Evolutionary conservation across 2,113 vertebrate species (phyloP), one percentile per base, ranked within the genome.

Genomic region (Geococcyx californianus): DNA sequence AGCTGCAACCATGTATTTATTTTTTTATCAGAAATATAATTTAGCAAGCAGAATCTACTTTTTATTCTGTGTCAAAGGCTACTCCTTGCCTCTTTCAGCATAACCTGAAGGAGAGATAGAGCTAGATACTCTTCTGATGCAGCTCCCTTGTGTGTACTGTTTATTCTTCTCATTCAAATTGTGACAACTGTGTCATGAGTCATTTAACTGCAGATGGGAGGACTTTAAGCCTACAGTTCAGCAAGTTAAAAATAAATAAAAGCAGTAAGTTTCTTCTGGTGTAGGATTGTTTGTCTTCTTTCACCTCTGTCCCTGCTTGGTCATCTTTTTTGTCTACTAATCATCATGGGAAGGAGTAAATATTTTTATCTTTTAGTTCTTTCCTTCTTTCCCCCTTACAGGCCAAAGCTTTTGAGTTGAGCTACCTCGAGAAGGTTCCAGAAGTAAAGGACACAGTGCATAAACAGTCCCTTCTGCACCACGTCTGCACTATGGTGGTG

Each of bases 401-500:
- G 99, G 99, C 99, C 82, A 99, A 99, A 98, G 99, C 99, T 60
- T 99, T 99, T 98, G 99, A 99, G 97, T 97, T 99, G 97, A 99
- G 98, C 97, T 99, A 99, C 98, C 98, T 99, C 97, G 99, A 99
- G 98, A 99, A 99, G 97, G 99, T 99, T 98, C 99, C 99, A 45
- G 99, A 99, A 97, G 99, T 99, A 75, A 99, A 99, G 98, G 99
- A 99, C 97, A 99, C 99, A 0, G 99, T 99, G 94, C 99, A 99
- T 78, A 99, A 99, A 96, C 99, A 99, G 97, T 99, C 99, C 2
- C 98, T 99, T 82, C 98, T 99, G 89, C 99, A 99, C 95, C 99
- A 99, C 0, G 98, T 98, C 96, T 99, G 99, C 96, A 98, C 99
- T 96, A 99, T 99, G 72, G 99, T 99, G 92, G 99, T 99, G 18